These are phyloP conservation scores for Tortrix viridana DNA, from an alignment of 2,888 invertebrate genomes.

Conservation along the genomic window DNA sequence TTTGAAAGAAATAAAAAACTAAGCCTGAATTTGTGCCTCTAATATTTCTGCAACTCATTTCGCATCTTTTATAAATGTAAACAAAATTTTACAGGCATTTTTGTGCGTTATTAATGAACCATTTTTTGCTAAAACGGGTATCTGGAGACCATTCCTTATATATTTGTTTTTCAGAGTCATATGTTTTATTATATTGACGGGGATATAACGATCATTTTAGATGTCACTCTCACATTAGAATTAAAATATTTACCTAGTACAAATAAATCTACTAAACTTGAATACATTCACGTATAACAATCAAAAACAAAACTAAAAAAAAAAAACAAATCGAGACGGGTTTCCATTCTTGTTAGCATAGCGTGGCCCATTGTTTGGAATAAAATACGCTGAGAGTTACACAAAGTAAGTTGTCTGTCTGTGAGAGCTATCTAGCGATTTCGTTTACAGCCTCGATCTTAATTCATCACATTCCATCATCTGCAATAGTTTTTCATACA, in stretches of 20 bases:
- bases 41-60: constrained; percentile 64
- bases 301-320: no score
- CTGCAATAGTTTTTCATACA: constrained; percentile 70
- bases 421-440: not conserved
- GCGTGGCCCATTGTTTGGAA: no score
- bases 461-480: constrained; percentile 67
- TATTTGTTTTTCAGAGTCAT: constrained; percentile 37
- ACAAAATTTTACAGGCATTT: constrained; percentile 7
- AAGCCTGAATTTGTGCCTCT: constrained; percentile 80
- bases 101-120: constrained; percentile 24
- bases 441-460: not conserved
- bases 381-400: no score
- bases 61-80: constrained; percentile 48
- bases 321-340: no score
- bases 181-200: not conserved
- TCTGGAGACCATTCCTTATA: constrained; percentile 61
- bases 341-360: no score
- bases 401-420: not conserved
- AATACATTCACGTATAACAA: no score
- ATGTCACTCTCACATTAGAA: no score
- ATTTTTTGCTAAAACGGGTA: constrained; percentile 51
- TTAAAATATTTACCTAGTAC: no score
- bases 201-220: not conserved
- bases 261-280: no score
- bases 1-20: constrained; percentile 55